Evolutionary conservation across 1,140 invertebrate genomes (phyloP), one percentile per base, ranked within the genome.

Genomic region (Lasioglossum baleicum): DNA sequence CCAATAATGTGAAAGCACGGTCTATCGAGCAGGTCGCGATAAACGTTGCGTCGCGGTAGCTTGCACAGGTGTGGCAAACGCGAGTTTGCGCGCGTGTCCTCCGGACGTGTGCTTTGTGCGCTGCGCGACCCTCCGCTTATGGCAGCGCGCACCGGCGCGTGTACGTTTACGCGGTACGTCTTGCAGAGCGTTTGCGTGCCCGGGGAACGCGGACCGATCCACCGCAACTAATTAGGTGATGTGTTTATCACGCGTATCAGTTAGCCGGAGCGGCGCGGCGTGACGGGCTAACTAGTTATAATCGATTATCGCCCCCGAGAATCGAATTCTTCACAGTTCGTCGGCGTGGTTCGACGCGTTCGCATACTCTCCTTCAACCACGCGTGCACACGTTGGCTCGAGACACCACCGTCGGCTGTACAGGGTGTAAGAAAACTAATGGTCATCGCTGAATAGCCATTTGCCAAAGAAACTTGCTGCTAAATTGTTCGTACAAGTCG

Each of bases 191-290:
- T 51, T 88, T 86, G 89, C 88, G 83, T 90, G 88, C 78, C 8
- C 8, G 69, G 84, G 86, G 81, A 83, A 81, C 66, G 74, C 77
- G 76, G 82, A 63, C 86, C 85, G 84, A 89, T 88, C 87, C 88
- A 91, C 87, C 89, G 89, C 88, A 83, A 90, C 88, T 92, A 92
- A 92, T 92, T 92, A 91, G 90, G 87, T 89, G 89, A 92, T 92
- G 91, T 85, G 88, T 91, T 92, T 90, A 92, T 91, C 90, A 87
- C 86, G 85, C 86, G 85, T 89, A 89, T 90, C 88, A 83, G 88
- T 89, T 89, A 86, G 83, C 35, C 35, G 35, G 35, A 1, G 35
- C 35, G 35, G 5, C 81, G 75, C 84, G 81, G 82, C 84, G 82
- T 84, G 80, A 89, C 81, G 83, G 81, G 75, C 83, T 85, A 87